These are phyloP conservation scores for Orchestia grillus DNA, from an alignment of 1,140 invertebrate genomes.

Conservation along the genomic window DNA sequence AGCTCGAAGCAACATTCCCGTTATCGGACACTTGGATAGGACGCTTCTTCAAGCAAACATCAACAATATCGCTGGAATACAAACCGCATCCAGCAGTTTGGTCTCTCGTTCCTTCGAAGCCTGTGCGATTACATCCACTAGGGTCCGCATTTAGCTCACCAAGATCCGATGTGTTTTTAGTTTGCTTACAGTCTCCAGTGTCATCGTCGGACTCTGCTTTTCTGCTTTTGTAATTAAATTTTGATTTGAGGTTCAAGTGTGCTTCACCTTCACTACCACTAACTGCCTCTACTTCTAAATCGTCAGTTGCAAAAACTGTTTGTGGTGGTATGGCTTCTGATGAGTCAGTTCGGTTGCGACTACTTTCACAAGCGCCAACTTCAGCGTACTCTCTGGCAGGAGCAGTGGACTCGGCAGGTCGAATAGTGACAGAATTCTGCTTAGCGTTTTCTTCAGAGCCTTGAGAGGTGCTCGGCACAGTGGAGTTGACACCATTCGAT, in stretches of 20 bases:
- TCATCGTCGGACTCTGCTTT: background rate
- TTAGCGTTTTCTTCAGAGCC: background rate
- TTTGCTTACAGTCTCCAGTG: background rate
- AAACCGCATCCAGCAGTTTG: background rate
- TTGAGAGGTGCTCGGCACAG: background rate
- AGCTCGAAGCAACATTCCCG: background rate
- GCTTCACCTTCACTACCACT: background rate
- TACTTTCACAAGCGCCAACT: background rate
- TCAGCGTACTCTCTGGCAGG: background rate
- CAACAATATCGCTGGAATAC: background rate
- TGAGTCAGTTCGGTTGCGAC: background rate
- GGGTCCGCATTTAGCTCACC: background rate
- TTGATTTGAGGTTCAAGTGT: background rate
- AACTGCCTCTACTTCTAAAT: background rate
- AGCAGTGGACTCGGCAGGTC: background rate
- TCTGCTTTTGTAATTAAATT: background rate
- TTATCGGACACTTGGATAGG: background rate
- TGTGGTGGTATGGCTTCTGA: background rate
- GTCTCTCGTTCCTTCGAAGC: background rate
- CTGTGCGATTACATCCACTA: background rate
- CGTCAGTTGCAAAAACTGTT: background rate
- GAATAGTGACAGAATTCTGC: background rate
- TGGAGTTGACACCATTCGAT: background rate
- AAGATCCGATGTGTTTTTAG: background rate
- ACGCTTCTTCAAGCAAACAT: background rate